A percentile compares a stretch with the other conserved stretches of the same genome.
phyloP scores from a whole-genome alignment of 1,140 invertebrate genomes.

The Theocolax elegans region DNA sequence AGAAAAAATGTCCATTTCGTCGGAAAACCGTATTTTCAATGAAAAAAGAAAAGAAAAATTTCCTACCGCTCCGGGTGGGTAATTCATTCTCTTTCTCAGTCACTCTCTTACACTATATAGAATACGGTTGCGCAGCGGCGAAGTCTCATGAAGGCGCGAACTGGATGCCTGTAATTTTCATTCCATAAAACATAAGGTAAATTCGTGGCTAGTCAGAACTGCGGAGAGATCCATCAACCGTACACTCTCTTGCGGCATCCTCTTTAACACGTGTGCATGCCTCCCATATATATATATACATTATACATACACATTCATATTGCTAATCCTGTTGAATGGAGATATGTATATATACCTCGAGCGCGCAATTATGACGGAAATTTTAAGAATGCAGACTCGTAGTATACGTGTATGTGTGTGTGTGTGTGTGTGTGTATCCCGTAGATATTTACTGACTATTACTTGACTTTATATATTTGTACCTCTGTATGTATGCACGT shows the following conservation, averaged over 20 bases:
- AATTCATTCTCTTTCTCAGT: too few relatives aligned
- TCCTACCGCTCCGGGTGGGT: too few relatives aligned
- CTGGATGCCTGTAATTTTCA: constrained; percentile 48
- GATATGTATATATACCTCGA: constrained; percentile 7
- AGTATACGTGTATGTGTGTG: background rate
- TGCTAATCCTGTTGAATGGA: constrained; percentile 12
- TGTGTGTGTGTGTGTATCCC: background rate
- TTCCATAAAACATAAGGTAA: constrained; percentile 48
- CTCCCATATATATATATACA: too few relatives aligned
- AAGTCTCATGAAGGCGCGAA: constrained; percentile 41
- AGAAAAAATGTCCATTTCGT: too few relatives aligned
- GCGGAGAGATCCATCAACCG: constrained; percentile 41
- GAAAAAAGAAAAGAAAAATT: too few relatives aligned
- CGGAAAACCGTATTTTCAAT: too few relatives aligned
- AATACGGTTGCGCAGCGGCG: too few relatives aligned
- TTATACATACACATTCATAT: too few relatives aligned
- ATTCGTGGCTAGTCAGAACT: constrained; percentile 44
- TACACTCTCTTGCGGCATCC: constrained; percentile 7
- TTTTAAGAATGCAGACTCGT: constrained; percentile 13
- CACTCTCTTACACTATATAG: too few relatives aligned
- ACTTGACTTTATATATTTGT: too few relatives aligned
- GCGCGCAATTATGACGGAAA: constrained; percentile 13
- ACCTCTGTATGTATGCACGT: too few relatives aligned
- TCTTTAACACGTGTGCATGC: background rate
- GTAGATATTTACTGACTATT: constrained; percentile 14